Evolutionary conservation across 2,797 vertebrate species (phyloP), one percentile per base, ranked within the genome.

Genomic region (Spea hammondii): DNA sequence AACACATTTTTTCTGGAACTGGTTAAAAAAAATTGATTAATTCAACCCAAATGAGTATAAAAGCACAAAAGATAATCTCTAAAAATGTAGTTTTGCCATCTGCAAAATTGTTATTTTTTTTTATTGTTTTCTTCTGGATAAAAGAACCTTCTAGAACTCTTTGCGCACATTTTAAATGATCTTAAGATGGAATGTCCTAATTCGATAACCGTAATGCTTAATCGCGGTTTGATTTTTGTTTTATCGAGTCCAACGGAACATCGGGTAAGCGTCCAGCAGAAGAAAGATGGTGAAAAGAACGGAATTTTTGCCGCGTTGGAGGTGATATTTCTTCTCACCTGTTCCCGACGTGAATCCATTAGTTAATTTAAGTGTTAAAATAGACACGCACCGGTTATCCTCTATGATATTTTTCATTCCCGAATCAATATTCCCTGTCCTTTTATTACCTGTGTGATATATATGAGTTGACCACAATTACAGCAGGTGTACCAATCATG

Each of bases 351-450:
- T 44, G 74, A 68, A 54, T 65, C 59, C 50, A 72, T 72, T 81
- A 71, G 53, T 73, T 69, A 48, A 68, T 66, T 54, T 46, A 17
- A 9, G 57, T 53, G 62, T 76, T 72, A 55, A 50, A 48, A 49
- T 6, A 48, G 74, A 66, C 79, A 77, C 10, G 69, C 74, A 67
- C 74, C 69, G 59, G 50, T 72, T 51, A 64, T 51, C 70, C 11
- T 48, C 13, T 65, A 48, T 48, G 54, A 82, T 70, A 77, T 77
- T 73, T 69, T 51, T 77, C 79, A 82, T 49, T 65, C 6, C 9
- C 47, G 13, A 64, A 82, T 82, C 70, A 45, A 82, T 77, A 77
- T n/a, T 46, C 55, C 65, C 70, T 73, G 64, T 69, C 47, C 0
- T 54, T 76, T 74, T 55, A 7, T 83, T 78, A 12, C 14, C 45